Base-by-base conservation (phyloP, 2,797 vertebrate genomes). In the Gambusia yucatana region DNA sequence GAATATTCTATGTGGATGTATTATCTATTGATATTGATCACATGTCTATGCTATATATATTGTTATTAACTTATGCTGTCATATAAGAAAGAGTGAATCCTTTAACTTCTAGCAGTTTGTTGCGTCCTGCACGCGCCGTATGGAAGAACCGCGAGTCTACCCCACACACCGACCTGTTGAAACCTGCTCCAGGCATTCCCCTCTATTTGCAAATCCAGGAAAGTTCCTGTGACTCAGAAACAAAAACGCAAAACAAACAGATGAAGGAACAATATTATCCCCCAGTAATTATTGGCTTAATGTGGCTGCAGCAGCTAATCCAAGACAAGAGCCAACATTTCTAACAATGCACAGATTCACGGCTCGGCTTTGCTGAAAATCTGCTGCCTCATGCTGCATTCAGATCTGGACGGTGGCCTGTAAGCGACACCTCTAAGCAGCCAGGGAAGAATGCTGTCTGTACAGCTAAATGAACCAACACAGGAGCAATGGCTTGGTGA, bases 161-260 rank as follows among this genome's bases (percentile, higher is more conserved):
- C 61, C 61, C 17, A 9, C 28, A 33, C n/a, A 22, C 28, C 67
- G 83, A 85, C 85, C 82, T 86, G 91, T 85, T 16, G 11, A 63
- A 84, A 77, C 85, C 83, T 86, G 91, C 81, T 25, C 5, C 76
- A 30, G 73, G 57, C 70, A 59, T 84, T 89, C 84, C 61, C 25
- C 7, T 75, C 73, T 44, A 22, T 80, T 84, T 76, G 77, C 71
- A 85, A 87, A 83, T 76, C 55, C 78, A 52, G 86, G 89, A 91
- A 91, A 89, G 84, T 88, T 82, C 89, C 82, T 78, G 69, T 63
- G 85, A 87, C 81, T 87, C 85, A 78, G 75, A 61, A 84, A 84
- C 84, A 74, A 80, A 85, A 89, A 88, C 82, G 84, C 85, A 79
- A 91, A 87, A 88, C 87, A 91, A 87, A 89, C 74, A 87, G 50